Evolutionary conservation across 1,140 invertebrate genomes (phyloP).

Genomic region (Drosophila truncata): DNA sequence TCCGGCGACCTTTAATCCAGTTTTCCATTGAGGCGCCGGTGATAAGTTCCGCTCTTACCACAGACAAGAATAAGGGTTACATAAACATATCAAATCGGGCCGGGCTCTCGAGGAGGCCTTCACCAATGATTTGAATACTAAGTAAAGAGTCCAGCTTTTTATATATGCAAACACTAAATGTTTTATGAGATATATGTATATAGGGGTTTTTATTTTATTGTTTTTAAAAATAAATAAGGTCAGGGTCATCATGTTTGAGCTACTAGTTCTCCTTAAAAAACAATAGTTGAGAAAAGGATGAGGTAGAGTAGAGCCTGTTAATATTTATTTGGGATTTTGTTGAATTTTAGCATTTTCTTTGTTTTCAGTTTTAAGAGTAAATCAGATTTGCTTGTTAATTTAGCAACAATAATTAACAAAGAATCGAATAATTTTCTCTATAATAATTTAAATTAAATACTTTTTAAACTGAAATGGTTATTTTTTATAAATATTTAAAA

Average conservation of each 20-base stretch:
- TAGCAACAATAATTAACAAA: no score
- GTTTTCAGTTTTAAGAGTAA: background rate
- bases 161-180: constrained; percentile 39
- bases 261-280: background rate
- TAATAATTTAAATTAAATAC: background rate
- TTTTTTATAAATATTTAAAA: background rate
- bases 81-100: constrained; percentile 38
- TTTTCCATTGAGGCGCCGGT: constrained; percentile 51
- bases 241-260: constrained; percentile 29
- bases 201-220: constrained; percentile 25
- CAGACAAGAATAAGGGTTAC: constrained; percentile 60
- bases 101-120: constrained; percentile 5
- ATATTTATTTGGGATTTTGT: background rate
- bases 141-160: constrained; percentile 25
- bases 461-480: background rate
- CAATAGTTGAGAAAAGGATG: background rate
- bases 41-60: constrained; percentile 49
- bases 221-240: constrained; percentile 29
- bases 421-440: background rate
- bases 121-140: constrained; percentile 32
- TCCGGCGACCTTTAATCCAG: constrained; percentile 61
- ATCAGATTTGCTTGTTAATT: no score
- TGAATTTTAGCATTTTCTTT: background rate
- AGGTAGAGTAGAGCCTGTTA: background rate
- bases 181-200: constrained; percentile 19